phyloP scores from a whole-genome alignment of 2,888 invertebrate species.

The Heterodera filipjevi region DNA sequence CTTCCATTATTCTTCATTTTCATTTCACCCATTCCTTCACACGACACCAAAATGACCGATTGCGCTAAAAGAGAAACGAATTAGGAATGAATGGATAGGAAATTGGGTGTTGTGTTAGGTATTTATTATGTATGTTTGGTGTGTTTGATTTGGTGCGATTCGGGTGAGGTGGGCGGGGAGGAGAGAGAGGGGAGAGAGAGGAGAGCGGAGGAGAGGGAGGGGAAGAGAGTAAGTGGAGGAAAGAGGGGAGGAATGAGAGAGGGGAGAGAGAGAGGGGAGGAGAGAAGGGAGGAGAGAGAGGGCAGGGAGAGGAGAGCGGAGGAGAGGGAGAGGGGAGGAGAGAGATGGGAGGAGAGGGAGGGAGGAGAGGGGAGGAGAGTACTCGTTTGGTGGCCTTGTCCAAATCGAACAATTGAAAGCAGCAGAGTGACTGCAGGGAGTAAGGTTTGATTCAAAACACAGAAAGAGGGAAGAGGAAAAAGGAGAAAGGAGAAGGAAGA shows the following conservation, averaged over 20 bases:
- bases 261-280: neutral
- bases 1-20: too few species aligned
- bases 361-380: neutral
- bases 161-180: neutral
- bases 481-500: neutral
- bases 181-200: neutral
- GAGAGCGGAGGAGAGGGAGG: neutral
- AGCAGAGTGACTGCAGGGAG: too few species aligned
- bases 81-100: neutral
- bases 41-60: conserved; percentile 9
- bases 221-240: neutral
- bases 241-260: neutral
- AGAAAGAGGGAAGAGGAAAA: neutral
- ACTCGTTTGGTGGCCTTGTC: conserved; percentile 3
- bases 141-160: neutral
- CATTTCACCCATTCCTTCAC: neutral
- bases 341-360: neutral
- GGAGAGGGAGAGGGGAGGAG: neutral
- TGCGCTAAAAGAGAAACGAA: neutral
- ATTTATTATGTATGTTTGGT: neutral
- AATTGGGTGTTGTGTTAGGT: neutral
- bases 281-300: neutral
- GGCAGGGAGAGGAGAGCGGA: neutral
- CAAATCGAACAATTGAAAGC: too few species aligned
- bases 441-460: too few species aligned